Conservation (phyloP, 2,797 vertebrate species). For the Sparidentex hasta region DNA sequence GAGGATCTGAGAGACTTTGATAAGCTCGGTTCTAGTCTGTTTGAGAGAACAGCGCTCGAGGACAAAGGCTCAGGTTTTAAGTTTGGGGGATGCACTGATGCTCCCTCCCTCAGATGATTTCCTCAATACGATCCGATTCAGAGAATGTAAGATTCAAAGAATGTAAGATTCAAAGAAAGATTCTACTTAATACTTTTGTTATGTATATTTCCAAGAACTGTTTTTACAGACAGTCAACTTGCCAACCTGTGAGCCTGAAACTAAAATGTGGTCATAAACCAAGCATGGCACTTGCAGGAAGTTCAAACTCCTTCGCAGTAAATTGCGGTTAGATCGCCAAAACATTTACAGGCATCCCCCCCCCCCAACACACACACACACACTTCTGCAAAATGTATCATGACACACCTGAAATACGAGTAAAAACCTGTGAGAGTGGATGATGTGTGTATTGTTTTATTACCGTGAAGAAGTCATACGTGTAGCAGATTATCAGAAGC, state of each 20-base stretch:
- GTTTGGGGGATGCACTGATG: background rate
- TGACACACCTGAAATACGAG: background rate
- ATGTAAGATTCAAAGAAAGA: background rate
- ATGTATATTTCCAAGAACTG: background rate
- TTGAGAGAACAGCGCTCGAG: slow-evolving; percentile 1
- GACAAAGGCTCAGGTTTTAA: slow-evolving; percentile 4
- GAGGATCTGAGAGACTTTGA: slow-evolving; percentile 28
- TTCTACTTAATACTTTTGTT: too few species aligned
- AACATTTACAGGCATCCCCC: background rate
- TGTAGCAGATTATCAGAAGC: background rate
- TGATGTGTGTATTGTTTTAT: background rate
- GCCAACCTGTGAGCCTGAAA: background rate
- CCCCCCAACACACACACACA: background rate
- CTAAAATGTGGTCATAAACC: background rate
- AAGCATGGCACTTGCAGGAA: background rate
- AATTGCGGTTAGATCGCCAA: background rate
- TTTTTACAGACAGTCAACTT: background rate
- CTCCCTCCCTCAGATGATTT: too few species aligned
- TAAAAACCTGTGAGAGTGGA: background rate
- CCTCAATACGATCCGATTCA: background rate
- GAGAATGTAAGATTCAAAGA: background rate
- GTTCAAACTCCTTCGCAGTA: background rate
- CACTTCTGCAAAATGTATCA: background rate
- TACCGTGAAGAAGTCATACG: background rate
- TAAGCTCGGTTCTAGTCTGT: slow-evolving; percentile 31